Conservation (phyloP, 2,113 vertebrate genomes). For the Cynopterus brachyotis region DNA sequence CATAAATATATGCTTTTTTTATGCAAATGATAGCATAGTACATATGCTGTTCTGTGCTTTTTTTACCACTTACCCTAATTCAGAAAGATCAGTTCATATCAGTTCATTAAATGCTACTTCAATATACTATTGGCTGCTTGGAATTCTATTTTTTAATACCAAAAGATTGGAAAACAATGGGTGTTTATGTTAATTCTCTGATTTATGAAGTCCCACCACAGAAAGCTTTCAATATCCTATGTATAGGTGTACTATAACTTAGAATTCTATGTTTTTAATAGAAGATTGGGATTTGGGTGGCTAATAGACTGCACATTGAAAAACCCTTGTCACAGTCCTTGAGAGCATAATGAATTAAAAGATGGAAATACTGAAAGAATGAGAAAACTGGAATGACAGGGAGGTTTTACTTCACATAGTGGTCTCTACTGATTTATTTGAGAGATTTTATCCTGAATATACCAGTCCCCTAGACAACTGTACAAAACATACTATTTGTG, state of each 20-base stretch:
- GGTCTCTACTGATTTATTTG: background rate
- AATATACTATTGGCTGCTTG: background rate
- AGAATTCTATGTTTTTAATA: background rate
- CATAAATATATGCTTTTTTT: background rate
- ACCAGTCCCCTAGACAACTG: background rate
- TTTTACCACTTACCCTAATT: background rate
- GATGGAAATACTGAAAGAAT: background rate
- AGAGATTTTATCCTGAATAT: background rate
- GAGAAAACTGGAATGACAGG: background rate
- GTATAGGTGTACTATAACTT: background rate
- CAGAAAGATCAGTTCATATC: background rate
- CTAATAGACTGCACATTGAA: background rate
- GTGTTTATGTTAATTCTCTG: background rate
- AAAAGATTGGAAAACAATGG: background rate
- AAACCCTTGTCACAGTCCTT: background rate
- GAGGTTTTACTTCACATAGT: background rate
- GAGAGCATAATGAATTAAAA: background rate
- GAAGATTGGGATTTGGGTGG: background rate
- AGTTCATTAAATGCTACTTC: background rate
- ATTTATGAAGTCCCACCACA: background rate
- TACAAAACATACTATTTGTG: background rate
- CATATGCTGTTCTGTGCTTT: background rate
- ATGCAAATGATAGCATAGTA: background rate
- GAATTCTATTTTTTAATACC: conserved; percentile 1
- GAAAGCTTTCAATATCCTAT: background rate